Evolutionary conservation across 2,797 vertebrate species (phyloP), one percentile per base, ranked within the genome.

Genomic region (Adrianichthys oophorus): DNA sequence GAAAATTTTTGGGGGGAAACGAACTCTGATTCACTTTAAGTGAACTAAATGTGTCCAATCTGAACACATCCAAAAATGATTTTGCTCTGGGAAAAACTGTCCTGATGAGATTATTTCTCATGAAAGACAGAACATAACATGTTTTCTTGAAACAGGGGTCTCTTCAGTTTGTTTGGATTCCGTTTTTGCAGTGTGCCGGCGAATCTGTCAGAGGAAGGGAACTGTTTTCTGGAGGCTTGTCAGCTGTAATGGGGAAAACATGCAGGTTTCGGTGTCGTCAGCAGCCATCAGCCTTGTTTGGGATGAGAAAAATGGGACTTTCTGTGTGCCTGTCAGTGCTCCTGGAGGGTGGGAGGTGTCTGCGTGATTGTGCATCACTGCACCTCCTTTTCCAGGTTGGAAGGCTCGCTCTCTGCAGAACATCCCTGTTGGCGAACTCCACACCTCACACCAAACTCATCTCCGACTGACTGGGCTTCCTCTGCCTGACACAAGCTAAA

Each of bases 401-500:
- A 37, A 62, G 54, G 65, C 59, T 68, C 57, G 52, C 73, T 81
- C 68, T 71, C 65, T 18, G 48, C 62, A 68, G 69, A 74, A 51
- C 62, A 62, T 68, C 80, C 62, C 76, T 26, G 65, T 65, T 80
- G 76, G 73, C 63, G 65, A 67, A 70, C 73, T 56, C 50, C 15
- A 42, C 61, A 54, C 70, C 79, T 74, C 70, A 43, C 62, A 53
- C 48, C 63, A 64, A 44, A 65, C 52, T 66, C 52, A 32, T 41
- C 52, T 56, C 59, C 4, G 32, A 2, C 68, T 70, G 62, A 21
- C 70, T 76, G 62, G 47, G 5, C 54, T 41, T 44, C 68, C 67
- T 70, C 55, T 51, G 49, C 48, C 51, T 29, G 60, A 65, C 74
- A 72, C 52, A 72, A 82, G 80, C 74, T 80, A 75, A 77, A 70